phyloP scores from a whole-genome alignment of 1,140 invertebrate species.

The Bombus soroeensis region DNA sequence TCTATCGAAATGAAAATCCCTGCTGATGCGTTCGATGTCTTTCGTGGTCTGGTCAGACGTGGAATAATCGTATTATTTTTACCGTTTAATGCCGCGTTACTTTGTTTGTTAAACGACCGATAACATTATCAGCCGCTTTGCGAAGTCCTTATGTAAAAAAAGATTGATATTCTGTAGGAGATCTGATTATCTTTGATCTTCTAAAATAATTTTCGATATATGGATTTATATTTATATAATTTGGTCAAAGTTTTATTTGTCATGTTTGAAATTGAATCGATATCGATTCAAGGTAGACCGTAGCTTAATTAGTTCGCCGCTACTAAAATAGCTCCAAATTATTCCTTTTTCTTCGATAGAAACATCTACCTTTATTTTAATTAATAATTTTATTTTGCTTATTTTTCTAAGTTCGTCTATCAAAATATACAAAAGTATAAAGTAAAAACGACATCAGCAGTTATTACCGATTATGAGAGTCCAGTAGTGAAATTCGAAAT shows the following conservation, averaged over 20 bases:
- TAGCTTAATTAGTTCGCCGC: too few relatives aligned
- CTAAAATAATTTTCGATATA: background rate
- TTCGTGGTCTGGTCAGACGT: background rate
- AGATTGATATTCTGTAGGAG: background rate
- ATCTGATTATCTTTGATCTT: background rate
- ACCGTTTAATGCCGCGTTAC: background rate
- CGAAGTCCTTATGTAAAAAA: background rate
- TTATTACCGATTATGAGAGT: background rate
- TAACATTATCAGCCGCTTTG: background rate
- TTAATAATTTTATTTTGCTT: background rate
- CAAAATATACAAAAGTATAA: background rate
- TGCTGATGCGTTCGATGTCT: background rate
- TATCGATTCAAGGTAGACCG: too few relatives aligned
- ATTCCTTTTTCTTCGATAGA: too few relatives aligned
- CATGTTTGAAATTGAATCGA: background rate
- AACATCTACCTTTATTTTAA: too few relatives aligned
- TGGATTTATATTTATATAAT: background rate
- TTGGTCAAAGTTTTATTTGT: background rate
- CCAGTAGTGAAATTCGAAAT: background rate
- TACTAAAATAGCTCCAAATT: too few relatives aligned
- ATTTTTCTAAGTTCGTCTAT: background rate
- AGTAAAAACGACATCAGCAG: background rate
- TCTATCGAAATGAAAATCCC: conserved; percentile 30
- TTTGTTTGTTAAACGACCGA: background rate
- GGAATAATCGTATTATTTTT: conserved; percentile 8